These are phyloP conservation scores for Seriola quinqueradiata DNA, from an alignment of 2,113 vertebrate species.

Conservation along the genomic window DNA sequence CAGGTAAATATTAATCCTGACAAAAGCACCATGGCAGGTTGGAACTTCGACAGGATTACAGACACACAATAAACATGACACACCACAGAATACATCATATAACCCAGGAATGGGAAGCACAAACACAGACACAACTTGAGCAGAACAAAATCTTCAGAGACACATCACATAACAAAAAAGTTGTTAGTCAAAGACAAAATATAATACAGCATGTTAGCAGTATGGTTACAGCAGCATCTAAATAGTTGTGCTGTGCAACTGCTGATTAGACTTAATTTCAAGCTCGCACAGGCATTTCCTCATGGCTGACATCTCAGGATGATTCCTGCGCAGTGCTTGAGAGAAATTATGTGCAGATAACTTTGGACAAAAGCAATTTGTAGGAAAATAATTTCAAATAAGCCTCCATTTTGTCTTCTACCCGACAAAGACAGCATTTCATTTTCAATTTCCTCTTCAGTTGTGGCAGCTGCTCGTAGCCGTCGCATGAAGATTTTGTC, in stretches of 20 bases:
- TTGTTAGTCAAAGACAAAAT: conserved; percentile 65
- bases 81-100: conserved; percentile 45
- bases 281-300: conserved; percentile 48
- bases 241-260: conserved; percentile 44
- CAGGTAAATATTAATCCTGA: conserved; percentile 80
- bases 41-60: conserved; percentile 78
- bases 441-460: conserved; percentile 31
- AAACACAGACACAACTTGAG: conserved; percentile 46
- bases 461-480: background rate
- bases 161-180: conserved; percentile 33
- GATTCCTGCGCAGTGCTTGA: conserved; percentile 70
- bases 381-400: conserved; percentile 27
- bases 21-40: conserved; percentile 72
- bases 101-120: conserved; percentile 55
- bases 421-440: conserved; percentile 17
- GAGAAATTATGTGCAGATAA: conserved; percentile 48
- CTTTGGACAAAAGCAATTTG: conserved; percentile 36
- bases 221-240: conserved; percentile 45
- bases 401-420: conserved; percentile 27
- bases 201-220: conserved; percentile 48
- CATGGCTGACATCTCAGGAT: conserved; percentile 60
- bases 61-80: conserved; percentile 66
- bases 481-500: background rate
- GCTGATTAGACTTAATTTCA: conserved; percentile 47
- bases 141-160: conserved; percentile 41